Conservation (phyloP, 2,888 invertebrate species). For the Caenorhabditis uteleia region DNA sequence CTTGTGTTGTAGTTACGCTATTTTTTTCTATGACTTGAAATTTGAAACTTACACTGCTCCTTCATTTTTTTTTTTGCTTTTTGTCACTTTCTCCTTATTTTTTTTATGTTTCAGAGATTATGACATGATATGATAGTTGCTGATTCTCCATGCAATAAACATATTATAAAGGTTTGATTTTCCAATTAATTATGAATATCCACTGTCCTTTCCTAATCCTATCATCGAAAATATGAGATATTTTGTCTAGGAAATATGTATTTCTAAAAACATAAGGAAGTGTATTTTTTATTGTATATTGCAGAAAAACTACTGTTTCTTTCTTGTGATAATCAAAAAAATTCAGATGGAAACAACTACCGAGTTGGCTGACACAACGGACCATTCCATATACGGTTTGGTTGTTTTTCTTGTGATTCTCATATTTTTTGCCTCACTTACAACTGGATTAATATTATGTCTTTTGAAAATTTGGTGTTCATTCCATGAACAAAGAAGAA, state of each 20-base stretch:
- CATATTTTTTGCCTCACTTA: slow-evolving; percentile 54
- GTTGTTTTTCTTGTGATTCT: slow-evolving; percentile 56
- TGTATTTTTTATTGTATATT: not conserved
- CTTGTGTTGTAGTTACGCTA: too few relatives aligned
- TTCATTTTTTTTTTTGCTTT: slow-evolving; percentile 4
- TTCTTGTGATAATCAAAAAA: too few relatives aligned
- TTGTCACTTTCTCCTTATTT: not conserved
- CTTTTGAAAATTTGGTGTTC: slow-evolving; percentile 59
- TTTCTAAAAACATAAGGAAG: not conserved
- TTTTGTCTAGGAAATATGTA: not conserved
- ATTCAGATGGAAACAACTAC: slow-evolving; percentile 42
- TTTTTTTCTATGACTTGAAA: not conserved
- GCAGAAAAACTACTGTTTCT: not conserved
- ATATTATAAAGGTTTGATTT: slow-evolving; percentile 17
- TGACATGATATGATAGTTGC: slow-evolving; percentile 29
- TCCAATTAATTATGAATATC: slow-evolving; percentile 8
- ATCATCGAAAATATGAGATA: not conserved
- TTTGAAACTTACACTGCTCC: not conserved
- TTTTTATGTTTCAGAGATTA: slow-evolving; percentile 2
- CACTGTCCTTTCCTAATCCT: too few relatives aligned
- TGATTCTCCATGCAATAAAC: slow-evolving; percentile 31
- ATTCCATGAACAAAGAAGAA: slow-evolving; percentile 39
- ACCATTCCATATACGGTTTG: slow-evolving; percentile 45
- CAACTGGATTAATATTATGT: slow-evolving; percentile 56
- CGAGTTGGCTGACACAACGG: slow-evolving; percentile 34